Conservation (phyloP, 2,888 invertebrate species). For the Rotaria sp. region DNA sequence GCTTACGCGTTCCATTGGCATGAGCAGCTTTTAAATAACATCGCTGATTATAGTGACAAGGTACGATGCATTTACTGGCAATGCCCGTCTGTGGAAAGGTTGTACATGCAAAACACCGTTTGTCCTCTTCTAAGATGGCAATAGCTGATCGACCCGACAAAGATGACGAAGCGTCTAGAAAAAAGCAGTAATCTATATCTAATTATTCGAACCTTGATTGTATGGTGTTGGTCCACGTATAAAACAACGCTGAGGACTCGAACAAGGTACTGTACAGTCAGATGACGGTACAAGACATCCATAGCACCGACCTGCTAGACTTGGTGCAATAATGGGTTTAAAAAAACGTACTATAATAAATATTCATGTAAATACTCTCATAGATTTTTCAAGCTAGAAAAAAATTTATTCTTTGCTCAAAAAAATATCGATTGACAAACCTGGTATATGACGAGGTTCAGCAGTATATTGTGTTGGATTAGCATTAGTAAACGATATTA, state of each 20-base stretch:
- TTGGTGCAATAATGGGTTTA: background rate
- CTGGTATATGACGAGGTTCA: slow-evolving; percentile 8
- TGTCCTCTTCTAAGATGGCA: background rate
- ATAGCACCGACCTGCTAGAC: background rate
- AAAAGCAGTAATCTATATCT: background rate
- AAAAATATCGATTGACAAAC: background rate
- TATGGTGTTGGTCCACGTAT: background rate
- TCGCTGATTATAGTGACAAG: background rate
- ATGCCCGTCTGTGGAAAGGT: background rate
- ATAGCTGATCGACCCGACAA: background rate
- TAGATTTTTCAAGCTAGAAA: background rate
- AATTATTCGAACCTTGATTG: background rate
- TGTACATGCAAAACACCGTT: background rate
- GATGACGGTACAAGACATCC: slow-evolving; percentile 5
- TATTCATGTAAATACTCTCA: background rate
- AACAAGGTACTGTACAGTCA: background rate
- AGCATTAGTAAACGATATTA: too few species aligned
- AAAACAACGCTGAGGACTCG: slow-evolving; percentile 22
- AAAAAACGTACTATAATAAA: background rate
- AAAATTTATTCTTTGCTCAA: background rate
- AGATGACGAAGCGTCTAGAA: background rate
- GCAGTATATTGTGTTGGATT: background rate
- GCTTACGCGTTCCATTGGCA: background rate
- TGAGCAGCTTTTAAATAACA: background rate
- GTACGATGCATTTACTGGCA: background rate